Percentiles rank a stretch among this genome's conserved stretches.
phyloP scores from a whole-genome alignment of 2,797 vertebrate genomes.

The Acrossocheilus wenchowensis region DNA sequence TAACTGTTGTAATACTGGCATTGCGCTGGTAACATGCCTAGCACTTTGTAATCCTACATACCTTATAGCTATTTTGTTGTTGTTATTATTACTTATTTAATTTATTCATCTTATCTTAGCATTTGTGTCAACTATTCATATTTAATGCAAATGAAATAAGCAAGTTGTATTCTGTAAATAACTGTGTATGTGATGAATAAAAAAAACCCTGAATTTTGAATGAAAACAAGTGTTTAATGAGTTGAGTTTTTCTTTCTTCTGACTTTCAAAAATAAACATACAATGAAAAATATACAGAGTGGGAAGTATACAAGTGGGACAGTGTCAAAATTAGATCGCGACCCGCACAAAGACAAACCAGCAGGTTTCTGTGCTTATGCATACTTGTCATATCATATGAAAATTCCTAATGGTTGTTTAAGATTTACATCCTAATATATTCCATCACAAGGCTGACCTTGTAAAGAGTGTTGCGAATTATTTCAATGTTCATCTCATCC shows the following conservation, averaged over 20 bases:
- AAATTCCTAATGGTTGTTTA: not conserved
- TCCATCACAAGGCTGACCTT: slow-evolving; percentile 79
- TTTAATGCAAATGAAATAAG: not conserved
- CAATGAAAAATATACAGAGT: too few species aligned
- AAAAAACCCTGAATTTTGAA: not conserved
- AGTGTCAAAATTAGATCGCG: not conserved
- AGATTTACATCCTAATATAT: not conserved
- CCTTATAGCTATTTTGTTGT: not conserved
- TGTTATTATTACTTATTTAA: not conserved
- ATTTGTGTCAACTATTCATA: not conserved
- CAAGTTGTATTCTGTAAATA: not conserved
- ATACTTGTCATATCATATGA: not conserved
- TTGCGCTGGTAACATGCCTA: not conserved
- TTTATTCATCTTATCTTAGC: not conserved
- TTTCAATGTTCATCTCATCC: slow-evolving; percentile 99
- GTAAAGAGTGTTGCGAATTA: slow-evolving; percentile 97
- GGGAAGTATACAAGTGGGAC: too few species aligned
- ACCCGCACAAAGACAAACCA: not conserved
- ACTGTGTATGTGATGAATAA: not conserved
- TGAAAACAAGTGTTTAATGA: too few species aligned
- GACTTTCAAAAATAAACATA: not conserved
- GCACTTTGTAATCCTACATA: not conserved
- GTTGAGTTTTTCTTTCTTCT: not conserved
- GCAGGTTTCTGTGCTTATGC: not conserved
- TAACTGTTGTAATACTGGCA: not conserved